These are phyloP conservation scores for Periophthalmodon schlosseri DNA, from an alignment of 2,113 vertebrate genomes.

Conservation along the genomic window DNA sequence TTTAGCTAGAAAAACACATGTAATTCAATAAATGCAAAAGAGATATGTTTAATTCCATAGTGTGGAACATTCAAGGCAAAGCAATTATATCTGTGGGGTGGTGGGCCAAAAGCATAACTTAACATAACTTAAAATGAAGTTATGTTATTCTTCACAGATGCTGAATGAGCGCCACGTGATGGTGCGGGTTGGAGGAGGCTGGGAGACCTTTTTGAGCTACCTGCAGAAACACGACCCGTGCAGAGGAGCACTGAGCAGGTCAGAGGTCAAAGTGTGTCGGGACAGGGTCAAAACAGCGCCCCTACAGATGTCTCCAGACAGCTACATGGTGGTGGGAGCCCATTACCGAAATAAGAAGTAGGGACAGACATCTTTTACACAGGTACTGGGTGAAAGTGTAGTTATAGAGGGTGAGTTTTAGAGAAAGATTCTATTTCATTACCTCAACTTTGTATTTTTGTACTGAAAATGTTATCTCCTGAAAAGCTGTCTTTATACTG, in stretches of 20 bases:
- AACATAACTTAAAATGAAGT: too few species aligned
- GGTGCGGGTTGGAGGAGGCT: conserved; percentile 97
- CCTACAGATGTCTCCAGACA: conserved; percentile 86
- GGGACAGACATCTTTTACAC: conserved; percentile 4
- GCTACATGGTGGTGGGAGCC: conserved; percentile 93
- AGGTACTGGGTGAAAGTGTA: neutral
- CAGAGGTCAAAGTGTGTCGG: conserved; percentile 85
- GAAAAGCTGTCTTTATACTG: neutral
- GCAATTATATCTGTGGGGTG: too few species aligned
- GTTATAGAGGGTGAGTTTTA: neutral
- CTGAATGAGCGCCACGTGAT: conserved; percentile 97
- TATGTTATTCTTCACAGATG: conserved; percentile 82
- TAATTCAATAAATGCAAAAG: too few species aligned
- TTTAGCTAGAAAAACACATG: too few species aligned
- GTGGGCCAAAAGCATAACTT: too few species aligned
- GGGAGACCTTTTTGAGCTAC: conserved; percentile 95
- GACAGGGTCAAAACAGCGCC: conserved; percentile 81
- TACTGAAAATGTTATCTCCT: neutral
- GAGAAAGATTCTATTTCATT: conserved; percentile 5
- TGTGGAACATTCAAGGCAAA: too few species aligned
- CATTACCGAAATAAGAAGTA: conserved; percentile 89
- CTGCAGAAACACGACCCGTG: conserved; percentile 97
- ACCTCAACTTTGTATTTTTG: conserved; percentile 9
- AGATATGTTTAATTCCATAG: too few species aligned
- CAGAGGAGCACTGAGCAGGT: conserved; percentile 81